Evolutionary conservation across 2,797 vertebrate genomes (phyloP).

Genomic region (Eulemur mongoz): DNA sequence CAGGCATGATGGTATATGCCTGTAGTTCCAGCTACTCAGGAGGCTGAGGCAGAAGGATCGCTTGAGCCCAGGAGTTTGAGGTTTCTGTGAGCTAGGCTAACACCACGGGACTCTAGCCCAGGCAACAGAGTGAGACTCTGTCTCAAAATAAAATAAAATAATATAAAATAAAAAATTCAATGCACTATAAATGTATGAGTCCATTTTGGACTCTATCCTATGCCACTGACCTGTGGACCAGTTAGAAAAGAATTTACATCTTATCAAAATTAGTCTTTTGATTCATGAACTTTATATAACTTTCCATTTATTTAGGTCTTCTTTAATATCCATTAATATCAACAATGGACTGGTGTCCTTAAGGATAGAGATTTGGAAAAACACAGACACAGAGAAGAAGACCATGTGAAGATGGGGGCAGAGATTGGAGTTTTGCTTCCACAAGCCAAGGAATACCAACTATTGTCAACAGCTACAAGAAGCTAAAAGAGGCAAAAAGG

Average conservation of each 20-base stretch:
- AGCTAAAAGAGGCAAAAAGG: background rate
- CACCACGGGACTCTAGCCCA: no score
- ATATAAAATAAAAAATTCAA: background rate
- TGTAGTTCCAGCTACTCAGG: no score
- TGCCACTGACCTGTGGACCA: background rate
- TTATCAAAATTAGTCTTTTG: background rate
- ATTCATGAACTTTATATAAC: background rate
- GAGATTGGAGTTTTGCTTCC: background rate
- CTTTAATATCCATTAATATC: background rate
- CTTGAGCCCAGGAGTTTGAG: no score
- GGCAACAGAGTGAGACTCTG: no score
- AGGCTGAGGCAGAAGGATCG: no score
- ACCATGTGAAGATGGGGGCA: background rate
- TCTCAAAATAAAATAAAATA: no score
- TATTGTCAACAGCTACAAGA: background rate
- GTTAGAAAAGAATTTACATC: background rate
- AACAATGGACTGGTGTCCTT: background rate
- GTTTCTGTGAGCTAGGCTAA: no score
- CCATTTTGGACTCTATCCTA: background rate
- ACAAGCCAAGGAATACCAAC: background rate
- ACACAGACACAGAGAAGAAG: background rate
- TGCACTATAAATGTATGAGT: background rate
- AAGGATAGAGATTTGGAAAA: background rate
- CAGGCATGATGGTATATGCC: no score
- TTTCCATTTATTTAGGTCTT: background rate